Base-by-base conservation (phyloP, 2,113 vertebrate genomes). In the Nycticryphes semicollaris region DNA sequence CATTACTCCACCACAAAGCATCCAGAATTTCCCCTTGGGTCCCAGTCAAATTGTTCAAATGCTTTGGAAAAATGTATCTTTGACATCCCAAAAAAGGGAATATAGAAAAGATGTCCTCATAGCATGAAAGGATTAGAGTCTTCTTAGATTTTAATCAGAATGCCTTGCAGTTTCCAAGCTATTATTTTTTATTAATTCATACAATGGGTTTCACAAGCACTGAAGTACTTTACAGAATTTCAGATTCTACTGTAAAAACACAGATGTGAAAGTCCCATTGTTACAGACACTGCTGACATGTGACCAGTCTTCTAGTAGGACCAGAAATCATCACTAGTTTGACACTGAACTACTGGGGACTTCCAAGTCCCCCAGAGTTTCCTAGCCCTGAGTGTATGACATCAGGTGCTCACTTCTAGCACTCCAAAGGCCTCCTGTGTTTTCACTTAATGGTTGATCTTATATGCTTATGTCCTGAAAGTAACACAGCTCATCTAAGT, bases 21-120 rank as follows among this genome's bases (percentile, higher is more conserved):
- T 91, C 27, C 12, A 96, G 89, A 94, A 92, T 85, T 93, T 93
- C 91, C 97, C 90, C 95, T 85, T 90, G 87, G 92, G 97, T 96
- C 63, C 79, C 81, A 89, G 95, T 97, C 92, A 97, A 69, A 96
- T 94, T 91, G 78, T 96, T 98, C 72, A 97, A 91, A 97, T 93
- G 73, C n/a, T 90, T 96, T 94, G 87, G 94, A 97, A 95, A 95
- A 97, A 97, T 96, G 27, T 57, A 96, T 96, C 87, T 95, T 76
- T 93, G 91, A 97, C 94, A 93, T 97, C 56, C 79, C 70, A 51
- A 81, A 84, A 90, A 97, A 94, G 47, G 30, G 69, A 94, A 85
- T 92, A 35, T 74, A 89, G 87, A 97, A 92, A 84, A 43, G 12
- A 37, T 51, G 48, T 89, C 47, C 85, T 95, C 60, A 48, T 51